Conservation (phyloP, 2,113 vertebrate genomes). For the human region DNA sequence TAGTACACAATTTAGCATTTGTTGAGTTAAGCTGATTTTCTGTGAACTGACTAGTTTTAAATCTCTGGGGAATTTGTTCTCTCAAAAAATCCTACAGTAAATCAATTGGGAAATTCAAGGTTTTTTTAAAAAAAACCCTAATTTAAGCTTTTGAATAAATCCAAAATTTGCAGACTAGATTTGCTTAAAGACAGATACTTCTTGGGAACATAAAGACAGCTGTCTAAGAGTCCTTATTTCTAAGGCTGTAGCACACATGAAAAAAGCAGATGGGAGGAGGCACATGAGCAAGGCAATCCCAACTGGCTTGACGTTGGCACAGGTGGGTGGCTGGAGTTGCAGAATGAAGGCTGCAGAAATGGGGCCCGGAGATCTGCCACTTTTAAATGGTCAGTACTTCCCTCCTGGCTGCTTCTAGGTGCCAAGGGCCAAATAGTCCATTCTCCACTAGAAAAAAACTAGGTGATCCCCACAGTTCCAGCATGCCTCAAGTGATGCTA, state of each 20-base stretch:
- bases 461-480: background rate
- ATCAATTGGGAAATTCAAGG: slow-evolving; percentile 32
- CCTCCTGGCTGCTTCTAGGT: background rate
- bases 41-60: slow-evolving; percentile 38
- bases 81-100: slow-evolving; percentile 32
- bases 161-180: background rate
- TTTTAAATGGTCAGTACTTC: background rate
- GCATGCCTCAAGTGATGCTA: background rate
- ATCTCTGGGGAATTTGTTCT: background rate
- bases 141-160: slow-evolving; percentile 38
- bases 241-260: slow-evolving; percentile 18
- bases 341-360: background rate
- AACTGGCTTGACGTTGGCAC: background rate
- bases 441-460: background rate
- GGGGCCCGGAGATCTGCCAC: no score
- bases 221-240: slow-evolving; percentile 23
- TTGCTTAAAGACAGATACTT: slow-evolving; percentile 24
- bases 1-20: background rate
- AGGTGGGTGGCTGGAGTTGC: background rate
- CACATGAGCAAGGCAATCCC: background rate
- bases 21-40: slow-evolving; percentile 9
- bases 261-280: background rate
- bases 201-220: background rate
- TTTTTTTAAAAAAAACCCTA: background rate
- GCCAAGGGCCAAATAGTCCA: background rate